Base-by-base conservation (phyloP, 2,888 invertebrate genomes). In the Torymus aiolomorphi region DNA sequence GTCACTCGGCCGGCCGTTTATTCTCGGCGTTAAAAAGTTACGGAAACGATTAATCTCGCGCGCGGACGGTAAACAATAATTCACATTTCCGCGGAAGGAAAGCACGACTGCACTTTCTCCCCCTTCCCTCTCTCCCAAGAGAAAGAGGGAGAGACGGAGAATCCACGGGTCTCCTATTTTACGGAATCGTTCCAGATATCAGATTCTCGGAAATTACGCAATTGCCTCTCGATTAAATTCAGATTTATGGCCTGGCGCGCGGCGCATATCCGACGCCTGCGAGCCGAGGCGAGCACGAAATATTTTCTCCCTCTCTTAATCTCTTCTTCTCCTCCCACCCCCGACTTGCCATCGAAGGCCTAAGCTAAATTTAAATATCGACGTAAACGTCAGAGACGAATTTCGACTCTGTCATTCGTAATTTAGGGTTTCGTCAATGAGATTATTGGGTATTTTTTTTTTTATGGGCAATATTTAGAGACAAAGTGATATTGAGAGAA, bases 191-290 rank as follows among this genome's bases (percentile, higher is more conserved):
- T 79, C 76, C 76, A 73, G 76, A 76, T 76, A 79, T 76, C 79
- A 65, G 73, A 69, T 76, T 76, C 81, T 76, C 74, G 74, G 79
- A 77, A 74, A 74, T 77, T 77, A 54, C 71, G 77, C 74, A 71
- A 82, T 82, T 61, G 79, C 66, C 62, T 76, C 74, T 74, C 80
- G 74, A 82, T 82, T 82, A 82, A 82, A 82, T 82, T 76, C 74
- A 80, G 70, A 80, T 82, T 82, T 82, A 77, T 54, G 63, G 65
- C 51, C 24, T 62, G 11, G 73, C 12, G 2, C 42, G 42, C 67
- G 51, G 66, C 71, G 67, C 52, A 71, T 66, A 78, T 57, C 51
- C 57, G 24, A 49, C 57, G 74, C 67, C 54, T 62, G 20, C 20
- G 57, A 57, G 5, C 31, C 31, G 59, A 66, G 59, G 24, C 52